A percentile compares a stretch with the other conserved stretches of the same genome.
These are phyloP conservation scores for Oncorhynchus clarkii DNA, from an alignment of 2,113 vertebrate genomes.

Conservation along the genomic window DNA sequence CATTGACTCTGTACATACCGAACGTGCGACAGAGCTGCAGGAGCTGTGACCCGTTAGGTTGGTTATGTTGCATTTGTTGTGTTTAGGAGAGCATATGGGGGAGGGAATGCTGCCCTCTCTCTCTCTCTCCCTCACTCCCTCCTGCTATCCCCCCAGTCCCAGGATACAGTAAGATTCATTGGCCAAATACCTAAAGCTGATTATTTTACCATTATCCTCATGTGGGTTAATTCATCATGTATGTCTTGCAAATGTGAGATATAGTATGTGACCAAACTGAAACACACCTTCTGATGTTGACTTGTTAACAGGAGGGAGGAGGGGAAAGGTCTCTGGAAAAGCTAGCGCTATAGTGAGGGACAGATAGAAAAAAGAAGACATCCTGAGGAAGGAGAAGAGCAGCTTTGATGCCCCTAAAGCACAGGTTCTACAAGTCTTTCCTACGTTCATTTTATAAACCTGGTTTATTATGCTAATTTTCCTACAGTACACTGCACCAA, in stretches of 20 bases:
- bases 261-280: constrained; percentile 9
- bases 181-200: constrained; percentile 38
- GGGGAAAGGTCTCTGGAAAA: neutral
- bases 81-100: too few relatives aligned
- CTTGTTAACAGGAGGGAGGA: constrained; percentile 22
- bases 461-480: neutral
- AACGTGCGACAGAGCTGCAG: too few relatives aligned
- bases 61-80: too few relatives aligned
- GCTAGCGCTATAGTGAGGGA: too few relatives aligned
- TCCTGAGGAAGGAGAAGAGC: too few relatives aligned
- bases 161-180: neutral
- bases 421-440: neutral
- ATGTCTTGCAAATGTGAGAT: constrained; percentile 8
- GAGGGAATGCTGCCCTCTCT: too few relatives aligned
- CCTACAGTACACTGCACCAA: neutral
- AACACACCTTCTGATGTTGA: constrained; percentile 23
- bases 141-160: constrained; percentile 1
- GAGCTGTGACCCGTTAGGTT: too few relatives aligned
- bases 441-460: neutral
- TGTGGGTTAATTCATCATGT: constrained; percentile 33
- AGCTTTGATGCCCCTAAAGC: too few relatives aligned
- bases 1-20: too few relatives aligned
- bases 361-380: too few relatives aligned
- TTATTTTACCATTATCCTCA: constrained; percentile 44
- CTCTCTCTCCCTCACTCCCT: constrained; percentile 25